phyloP scores from a whole-genome alignment of 2,113 vertebrate genomes.

The Columba janthina region DNA sequence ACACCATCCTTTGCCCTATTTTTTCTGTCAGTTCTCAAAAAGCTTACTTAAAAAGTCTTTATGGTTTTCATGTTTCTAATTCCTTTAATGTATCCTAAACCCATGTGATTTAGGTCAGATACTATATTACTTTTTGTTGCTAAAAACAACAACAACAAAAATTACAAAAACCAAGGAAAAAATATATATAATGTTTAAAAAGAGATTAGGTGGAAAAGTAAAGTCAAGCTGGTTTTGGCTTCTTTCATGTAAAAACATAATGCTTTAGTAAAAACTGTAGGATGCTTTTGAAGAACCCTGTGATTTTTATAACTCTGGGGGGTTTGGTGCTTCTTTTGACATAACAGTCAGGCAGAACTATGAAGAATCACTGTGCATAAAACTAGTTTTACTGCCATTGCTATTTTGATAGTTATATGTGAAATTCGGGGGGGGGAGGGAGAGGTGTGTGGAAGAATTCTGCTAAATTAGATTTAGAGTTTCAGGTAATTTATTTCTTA shows the following conservation, averaged over 20 bases:
- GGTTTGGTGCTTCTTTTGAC: background rate
- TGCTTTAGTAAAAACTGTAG: background rate
- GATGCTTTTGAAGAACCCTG: background rate
- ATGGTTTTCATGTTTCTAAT: background rate
- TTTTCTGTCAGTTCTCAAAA: background rate
- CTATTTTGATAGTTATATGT: background rate
- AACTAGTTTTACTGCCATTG: background rate
- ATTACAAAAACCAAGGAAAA: no score
- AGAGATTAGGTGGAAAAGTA: background rate
- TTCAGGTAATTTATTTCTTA: constrained; percentile 8
- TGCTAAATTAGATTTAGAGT: background rate
- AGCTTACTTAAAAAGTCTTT: background rate
- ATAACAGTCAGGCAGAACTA: background rate
- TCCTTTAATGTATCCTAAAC: background rate
- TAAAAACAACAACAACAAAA: background rate
- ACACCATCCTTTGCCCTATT: background rate
- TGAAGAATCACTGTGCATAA: background rate
- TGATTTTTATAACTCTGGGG: background rate
- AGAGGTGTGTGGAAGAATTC: background rate
- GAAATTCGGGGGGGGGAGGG: background rate
- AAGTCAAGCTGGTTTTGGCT: background rate
- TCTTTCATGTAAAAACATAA: background rate
- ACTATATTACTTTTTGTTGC: background rate
- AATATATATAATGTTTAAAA: no score
- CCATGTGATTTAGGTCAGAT: background rate